Conservation (phyloP, 1,140 invertebrate species). For the Brachionus paranguensis region DNA sequence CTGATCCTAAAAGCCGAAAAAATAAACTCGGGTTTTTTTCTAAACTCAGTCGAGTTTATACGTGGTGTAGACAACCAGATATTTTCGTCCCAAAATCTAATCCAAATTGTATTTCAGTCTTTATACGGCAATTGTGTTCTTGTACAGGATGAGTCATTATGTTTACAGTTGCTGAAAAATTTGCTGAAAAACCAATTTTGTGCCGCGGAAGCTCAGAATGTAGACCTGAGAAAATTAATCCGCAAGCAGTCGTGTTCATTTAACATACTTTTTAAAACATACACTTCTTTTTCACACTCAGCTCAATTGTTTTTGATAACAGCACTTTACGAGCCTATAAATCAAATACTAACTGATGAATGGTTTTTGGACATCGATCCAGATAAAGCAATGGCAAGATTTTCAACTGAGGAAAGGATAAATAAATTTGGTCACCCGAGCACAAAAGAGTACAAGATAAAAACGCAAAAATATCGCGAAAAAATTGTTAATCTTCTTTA, state of each 20-base stretch:
- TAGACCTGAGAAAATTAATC: conserved; percentile 75
- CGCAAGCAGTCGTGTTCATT: conserved; percentile 80
- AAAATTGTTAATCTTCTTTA: conserved; percentile 69
- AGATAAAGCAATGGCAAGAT: conserved; percentile 71
- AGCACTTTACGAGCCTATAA: conserved; percentile 80
- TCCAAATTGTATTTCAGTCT: conserved; percentile 70
- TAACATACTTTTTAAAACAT: conserved; percentile 76
- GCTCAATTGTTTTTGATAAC: conserved; percentile 86
- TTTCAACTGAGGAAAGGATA: conserved; percentile 64
- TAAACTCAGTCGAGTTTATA: conserved; percentile 44
- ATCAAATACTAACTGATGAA: conserved; percentile 85
- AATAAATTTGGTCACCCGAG: conserved; percentile 49
- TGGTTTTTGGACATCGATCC: conserved; percentile 85
- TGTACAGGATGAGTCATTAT: conserved; percentile 71
- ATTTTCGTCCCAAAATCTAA: conserved; percentile 43
- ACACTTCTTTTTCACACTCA: conserved; percentile 81
- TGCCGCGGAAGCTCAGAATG: conserved; percentile 59
- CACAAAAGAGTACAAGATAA: conserved; percentile 64
- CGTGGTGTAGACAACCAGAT: conserved; percentile 37
- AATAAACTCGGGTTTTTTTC: conserved; percentile 53
- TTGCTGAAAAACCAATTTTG: conserved; percentile 74
- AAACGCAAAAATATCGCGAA: conserved; percentile 67
- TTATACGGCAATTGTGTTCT: conserved; percentile 75
- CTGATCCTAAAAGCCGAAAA: conserved; percentile 73
- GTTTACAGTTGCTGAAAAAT: conserved; percentile 70